Conservation (phyloP, 2,113 vertebrate species). For the Callopanchax toddi region DNA sequence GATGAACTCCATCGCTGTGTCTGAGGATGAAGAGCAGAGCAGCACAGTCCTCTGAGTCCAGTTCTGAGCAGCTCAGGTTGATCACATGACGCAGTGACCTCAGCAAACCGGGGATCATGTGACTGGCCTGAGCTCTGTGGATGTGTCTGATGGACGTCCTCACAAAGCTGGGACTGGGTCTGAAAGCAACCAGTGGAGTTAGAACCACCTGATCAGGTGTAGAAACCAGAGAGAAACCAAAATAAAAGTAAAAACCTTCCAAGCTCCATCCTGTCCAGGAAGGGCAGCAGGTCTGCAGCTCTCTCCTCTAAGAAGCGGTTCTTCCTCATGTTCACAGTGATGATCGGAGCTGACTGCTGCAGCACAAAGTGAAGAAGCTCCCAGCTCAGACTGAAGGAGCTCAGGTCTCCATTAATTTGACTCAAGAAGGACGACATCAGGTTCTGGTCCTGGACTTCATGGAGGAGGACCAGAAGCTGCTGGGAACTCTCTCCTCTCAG, state of each 20-base stretch:
- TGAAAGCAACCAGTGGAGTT: not conserved
- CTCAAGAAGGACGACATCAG: slow-evolving; percentile 7
- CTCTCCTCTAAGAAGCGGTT: slow-evolving; percentile 14
- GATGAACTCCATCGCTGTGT: slow-evolving; percentile 20
- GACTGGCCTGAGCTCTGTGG: slow-evolving; percentile 1
- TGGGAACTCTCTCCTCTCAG: slow-evolving; percentile 1
- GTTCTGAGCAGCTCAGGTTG: slow-evolving; percentile 25
- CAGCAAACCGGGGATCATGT: slow-evolving; percentile 18
- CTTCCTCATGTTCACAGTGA: slow-evolving; percentile 40
- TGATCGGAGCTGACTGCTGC: slow-evolving; percentile 15
- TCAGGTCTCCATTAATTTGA: slow-evolving; percentile 40
- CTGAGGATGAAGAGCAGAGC: slow-evolving; percentile 22
- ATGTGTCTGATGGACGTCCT: slow-evolving; percentile 23
- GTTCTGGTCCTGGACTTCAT: slow-evolving; percentile 21
- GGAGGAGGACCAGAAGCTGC: slow-evolving; percentile 8
- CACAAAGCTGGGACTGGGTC: slow-evolving; percentile 26
- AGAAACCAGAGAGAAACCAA: no score
- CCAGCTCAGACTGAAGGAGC: slow-evolving; percentile 30
- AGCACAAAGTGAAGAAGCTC: slow-evolving; percentile 39
- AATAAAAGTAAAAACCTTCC: not conserved
- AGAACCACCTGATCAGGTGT: no score
- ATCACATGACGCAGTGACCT: slow-evolving; percentile 32
- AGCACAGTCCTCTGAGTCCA: slow-evolving; percentile 18
- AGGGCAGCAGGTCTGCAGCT: slow-evolving; percentile 26
- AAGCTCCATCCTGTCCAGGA: slow-evolving; percentile 32